phyloP scores from a whole-genome alignment of 2,113 vertebrate genomes.

The Gambusia holbrooki region DNA sequence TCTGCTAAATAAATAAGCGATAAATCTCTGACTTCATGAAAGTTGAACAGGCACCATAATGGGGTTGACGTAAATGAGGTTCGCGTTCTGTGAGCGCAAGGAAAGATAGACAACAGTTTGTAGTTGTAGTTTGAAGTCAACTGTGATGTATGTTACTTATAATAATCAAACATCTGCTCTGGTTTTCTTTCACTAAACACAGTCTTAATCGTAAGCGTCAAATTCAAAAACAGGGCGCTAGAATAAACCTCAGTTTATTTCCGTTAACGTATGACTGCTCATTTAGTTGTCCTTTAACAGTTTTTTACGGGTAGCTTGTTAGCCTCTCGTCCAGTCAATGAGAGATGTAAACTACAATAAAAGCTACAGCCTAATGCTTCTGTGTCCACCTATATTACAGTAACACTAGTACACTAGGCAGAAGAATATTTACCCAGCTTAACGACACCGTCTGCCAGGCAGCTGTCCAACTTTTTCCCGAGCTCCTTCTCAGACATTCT shows the following conservation, averaged over 20 bases:
- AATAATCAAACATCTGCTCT: not conserved
- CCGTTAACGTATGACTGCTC: not conserved
- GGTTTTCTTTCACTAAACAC: not conserved
- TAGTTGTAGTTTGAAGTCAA: not conserved
- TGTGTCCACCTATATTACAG: not conserved
- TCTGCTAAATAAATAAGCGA: not conserved
- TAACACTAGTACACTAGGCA: not conserved
- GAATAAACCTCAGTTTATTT: not conserved
- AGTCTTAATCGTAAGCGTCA: not conserved
- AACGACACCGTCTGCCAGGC: conserved; percentile 88
- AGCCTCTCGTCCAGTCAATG: conserved; percentile 64
- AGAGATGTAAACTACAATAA: conserved; percentile 31
- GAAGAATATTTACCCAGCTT: conserved; percentile 86
- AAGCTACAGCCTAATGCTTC: not conserved
- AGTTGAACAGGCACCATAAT: not conserved
- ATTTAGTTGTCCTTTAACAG: conserved; percentile 57
- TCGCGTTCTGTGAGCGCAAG: no score
- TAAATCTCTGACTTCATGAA: not conserved
- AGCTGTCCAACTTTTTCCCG: conserved; percentile 94
- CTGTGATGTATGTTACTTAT: not conserved
- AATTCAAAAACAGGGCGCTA: not conserved
- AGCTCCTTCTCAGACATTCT: conserved; percentile 91
- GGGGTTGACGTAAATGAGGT: not conserved
- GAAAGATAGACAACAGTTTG: not conserved
- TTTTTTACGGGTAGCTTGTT: conserved; percentile 64